Conservation (phyloP, 2,113 vertebrate genomes). For the Stegastes partitus region DNA sequence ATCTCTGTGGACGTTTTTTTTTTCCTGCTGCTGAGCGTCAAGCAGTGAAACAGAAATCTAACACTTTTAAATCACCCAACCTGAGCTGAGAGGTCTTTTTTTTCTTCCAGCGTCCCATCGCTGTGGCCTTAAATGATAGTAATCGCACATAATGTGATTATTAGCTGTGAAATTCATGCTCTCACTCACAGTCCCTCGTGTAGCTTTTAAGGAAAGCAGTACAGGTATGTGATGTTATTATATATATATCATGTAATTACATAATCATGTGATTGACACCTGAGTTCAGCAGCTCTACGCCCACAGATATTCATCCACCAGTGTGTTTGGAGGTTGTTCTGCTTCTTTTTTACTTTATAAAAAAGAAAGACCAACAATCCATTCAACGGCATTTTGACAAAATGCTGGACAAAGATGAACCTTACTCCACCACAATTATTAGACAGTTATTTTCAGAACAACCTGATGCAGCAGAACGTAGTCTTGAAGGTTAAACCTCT, state of each 20-base stretch:
- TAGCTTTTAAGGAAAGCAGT: background rate
- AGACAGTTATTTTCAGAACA: too few relatives aligned
- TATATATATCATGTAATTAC: background rate
- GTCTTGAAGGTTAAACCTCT: too few relatives aligned
- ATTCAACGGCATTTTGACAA: too few relatives aligned
- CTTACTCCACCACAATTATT: too few relatives aligned
- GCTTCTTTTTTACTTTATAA: too few relatives aligned
- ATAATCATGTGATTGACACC: background rate
- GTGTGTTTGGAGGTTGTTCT: background rate
- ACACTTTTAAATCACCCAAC: background rate
- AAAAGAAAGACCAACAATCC: too few relatives aligned
- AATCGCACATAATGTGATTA: background rate
- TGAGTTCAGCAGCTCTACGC: background rate
- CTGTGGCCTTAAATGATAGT: background rate
- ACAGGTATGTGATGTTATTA: background rate
- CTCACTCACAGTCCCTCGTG: background rate
- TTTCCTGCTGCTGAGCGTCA: slow-evolving; percentile 16
- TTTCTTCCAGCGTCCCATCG: background rate
- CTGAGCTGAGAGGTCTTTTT: background rate
- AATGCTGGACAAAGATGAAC: too few relatives aligned
- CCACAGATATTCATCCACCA: background rate
- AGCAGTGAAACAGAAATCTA: slow-evolving; percentile 11
- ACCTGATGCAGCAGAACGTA: too few relatives aligned
- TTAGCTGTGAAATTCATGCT: background rate
- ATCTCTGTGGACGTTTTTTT: too few relatives aligned